Conservation (phyloP, 1,140 invertebrate species). For the Bathynomus jamesi region DNA sequence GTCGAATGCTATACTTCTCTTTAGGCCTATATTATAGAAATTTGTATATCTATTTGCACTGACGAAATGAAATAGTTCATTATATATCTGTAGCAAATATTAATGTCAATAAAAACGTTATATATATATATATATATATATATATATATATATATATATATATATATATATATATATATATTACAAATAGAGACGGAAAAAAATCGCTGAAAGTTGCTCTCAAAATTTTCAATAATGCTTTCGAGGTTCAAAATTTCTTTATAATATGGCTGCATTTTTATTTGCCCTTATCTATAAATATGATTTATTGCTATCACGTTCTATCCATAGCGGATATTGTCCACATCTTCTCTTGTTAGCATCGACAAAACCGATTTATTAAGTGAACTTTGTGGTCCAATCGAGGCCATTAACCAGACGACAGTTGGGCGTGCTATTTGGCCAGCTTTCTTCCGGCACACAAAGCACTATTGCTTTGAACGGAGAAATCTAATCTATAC, state of each 20-base stretch:
- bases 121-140: no score
- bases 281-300: background rate
- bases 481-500: background rate
- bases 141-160: no score
- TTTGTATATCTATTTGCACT: no score
- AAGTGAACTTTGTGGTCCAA: background rate
- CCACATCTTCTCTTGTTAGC: conserved; percentile 1
- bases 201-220: no score
- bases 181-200: no score
- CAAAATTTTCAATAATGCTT: background rate
- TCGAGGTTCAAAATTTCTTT: background rate
- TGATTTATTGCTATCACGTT: background rate
- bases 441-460: background rate
- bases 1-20: no score
- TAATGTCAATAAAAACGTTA: no score
- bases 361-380: background rate
- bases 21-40: no score
- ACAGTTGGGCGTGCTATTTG: background rate
- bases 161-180: no score
- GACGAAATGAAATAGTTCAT: no score
- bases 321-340: background rate
- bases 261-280: background rate
- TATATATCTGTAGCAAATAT: no score
- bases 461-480: background rate
- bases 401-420: background rate